phyloP scores from a whole-genome alignment of 2,113 vertebrate species.

The Anseranas semipalmata region DNA sequence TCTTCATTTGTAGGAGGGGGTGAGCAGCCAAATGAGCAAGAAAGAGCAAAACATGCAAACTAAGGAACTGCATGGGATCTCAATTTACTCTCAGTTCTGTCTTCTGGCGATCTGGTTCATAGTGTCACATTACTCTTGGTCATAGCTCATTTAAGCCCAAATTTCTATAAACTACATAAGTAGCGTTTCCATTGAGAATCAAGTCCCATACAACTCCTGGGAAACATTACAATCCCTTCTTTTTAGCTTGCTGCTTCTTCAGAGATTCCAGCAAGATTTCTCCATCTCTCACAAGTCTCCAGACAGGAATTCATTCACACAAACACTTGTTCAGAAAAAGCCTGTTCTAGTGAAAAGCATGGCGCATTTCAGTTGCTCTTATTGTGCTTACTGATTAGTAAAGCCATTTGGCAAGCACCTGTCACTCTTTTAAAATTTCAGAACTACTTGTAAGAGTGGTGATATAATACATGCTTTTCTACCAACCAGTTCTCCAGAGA shows the following conservation, averaged over 20 bases:
- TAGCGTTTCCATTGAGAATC: neutral
- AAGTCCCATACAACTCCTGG: neutral
- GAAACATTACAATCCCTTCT: neutral
- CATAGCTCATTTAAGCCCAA: neutral
- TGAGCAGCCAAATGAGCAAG: neutral
- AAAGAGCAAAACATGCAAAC: neutral
- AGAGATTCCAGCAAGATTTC: neutral
- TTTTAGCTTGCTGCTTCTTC: neutral
- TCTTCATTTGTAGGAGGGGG: neutral
- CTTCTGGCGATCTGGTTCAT: neutral
- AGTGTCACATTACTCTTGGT: neutral
- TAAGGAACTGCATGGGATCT: neutral
- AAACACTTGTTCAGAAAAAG: neutral
- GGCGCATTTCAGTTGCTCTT: neutral
- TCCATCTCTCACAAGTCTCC: neutral
- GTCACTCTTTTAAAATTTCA: slow-evolving; percentile 37
- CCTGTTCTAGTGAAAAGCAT: neutral
- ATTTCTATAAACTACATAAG: neutral
- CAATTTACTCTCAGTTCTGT: neutral
- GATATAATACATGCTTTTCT: slow-evolving; percentile 21
- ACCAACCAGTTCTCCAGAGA: slow-evolving; percentile 37
- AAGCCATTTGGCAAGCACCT: slow-evolving; percentile 11
- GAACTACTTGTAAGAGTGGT: neutral
- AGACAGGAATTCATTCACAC: neutral
- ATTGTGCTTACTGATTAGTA: slow-evolving; percentile 50